Evolutionary conservation across 2,797 vertebrate species (phyloP).

Genomic region (Enoplosus armatus): DNA sequence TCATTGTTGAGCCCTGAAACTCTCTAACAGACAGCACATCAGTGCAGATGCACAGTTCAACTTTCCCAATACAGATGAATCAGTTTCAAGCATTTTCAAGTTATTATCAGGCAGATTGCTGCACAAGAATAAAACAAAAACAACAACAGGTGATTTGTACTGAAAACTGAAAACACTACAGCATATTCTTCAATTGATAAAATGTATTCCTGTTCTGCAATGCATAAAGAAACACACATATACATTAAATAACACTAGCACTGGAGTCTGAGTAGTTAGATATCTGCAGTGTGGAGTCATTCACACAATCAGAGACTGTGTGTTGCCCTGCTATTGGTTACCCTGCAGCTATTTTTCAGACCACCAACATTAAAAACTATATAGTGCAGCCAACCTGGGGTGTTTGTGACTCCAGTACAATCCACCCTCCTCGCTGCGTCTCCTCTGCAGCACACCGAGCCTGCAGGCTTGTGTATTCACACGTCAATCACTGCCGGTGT

Average conservation of each 20-base stretch:
- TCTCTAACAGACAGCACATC: neutral
- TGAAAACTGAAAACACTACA: neutral
- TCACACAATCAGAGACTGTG: neutral
- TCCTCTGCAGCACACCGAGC: conserved; percentile 27
- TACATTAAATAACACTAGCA: neutral
- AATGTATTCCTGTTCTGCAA: neutral
- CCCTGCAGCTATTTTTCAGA: neutral
- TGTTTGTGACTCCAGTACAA: neutral
- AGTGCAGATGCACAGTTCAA: neutral
- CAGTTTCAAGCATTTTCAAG: neutral
- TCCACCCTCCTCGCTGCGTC: neutral
- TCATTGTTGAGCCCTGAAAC: neutral
- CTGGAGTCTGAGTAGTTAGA: neutral
- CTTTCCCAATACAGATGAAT: neutral
- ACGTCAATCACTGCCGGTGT: conserved; percentile 51
- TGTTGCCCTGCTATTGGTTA: neutral
- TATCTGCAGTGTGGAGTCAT: neutral
- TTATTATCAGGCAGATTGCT: too few species aligned
- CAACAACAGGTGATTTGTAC: neutral
- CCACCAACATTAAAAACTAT: neutral
- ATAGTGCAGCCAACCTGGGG: too few species aligned
- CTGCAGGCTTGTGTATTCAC: conserved; percentile 36
- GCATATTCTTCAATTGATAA: neutral
- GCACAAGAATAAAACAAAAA: neutral
- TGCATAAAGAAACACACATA: neutral